Percentiles rank a stretch among this genome's conserved stretches.
These are phyloP conservation scores for Clinocottus analis DNA, from an alignment of 2,113 vertebrate species.

Conservation along the genomic window DNA sequence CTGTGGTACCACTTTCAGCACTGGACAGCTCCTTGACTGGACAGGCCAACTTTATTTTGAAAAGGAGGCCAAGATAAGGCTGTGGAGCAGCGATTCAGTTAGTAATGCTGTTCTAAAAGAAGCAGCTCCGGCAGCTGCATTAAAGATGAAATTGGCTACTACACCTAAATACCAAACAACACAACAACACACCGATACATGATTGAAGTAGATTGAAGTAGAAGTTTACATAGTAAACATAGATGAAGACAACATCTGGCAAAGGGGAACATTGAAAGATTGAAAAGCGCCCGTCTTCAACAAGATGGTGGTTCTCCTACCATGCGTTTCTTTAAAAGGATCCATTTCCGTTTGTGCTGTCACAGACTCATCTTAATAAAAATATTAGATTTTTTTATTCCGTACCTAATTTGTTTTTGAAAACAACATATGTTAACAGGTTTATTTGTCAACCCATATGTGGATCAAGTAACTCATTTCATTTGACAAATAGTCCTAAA, in stretches of 20 bases:
- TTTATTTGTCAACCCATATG: not conserved
- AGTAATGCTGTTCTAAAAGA: constrained; percentile 5
- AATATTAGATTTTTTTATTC: not conserved
- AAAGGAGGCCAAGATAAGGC: constrained; percentile 13
- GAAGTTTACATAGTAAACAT: not conserved
- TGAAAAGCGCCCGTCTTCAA: too few species aligned
- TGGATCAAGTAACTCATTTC: not conserved
- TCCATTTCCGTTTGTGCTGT: not conserved
- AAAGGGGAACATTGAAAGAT: constrained; percentile 16
- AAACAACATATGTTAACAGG: constrained; percentile 6
- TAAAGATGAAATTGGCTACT: constrained; percentile 13
- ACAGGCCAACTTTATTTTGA: constrained; percentile 30
- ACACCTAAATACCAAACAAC: not conserved
- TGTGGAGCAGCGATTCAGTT: not conserved
- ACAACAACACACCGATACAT: not conserved
- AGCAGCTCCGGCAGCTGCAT: not conserved
- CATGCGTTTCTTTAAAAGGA: not conserved
- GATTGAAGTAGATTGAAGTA: not conserved
- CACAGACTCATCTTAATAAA: not conserved
- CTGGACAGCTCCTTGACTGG: constrained; percentile 66
- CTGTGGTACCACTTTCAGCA: constrained; percentile 66
- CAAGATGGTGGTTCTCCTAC: not conserved
- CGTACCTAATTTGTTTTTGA: not conserved
- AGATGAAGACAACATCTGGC: not conserved
- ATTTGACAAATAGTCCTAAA: not conserved